Percentiles rank a stretch among this genome's conserved stretches.
Conservation (phyloP, 2,113 vertebrate species). For the Oryzias celebensis region DNA sequence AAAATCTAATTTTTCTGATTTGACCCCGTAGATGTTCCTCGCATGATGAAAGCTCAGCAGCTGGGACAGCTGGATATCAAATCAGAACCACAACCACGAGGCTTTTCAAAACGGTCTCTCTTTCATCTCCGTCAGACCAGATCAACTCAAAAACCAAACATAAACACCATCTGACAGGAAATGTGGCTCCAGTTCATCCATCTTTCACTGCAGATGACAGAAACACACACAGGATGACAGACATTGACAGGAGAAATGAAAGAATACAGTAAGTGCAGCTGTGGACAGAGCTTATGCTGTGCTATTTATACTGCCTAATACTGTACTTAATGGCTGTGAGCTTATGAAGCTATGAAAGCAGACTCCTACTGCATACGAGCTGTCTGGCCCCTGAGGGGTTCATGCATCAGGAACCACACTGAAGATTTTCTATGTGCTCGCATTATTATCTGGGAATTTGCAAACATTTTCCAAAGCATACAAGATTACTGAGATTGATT, state of each 20-base stretch:
- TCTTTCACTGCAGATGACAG: not conserved
- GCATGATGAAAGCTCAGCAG: too few species aligned
- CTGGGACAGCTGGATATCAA: too few species aligned
- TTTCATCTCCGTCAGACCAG: too few species aligned
- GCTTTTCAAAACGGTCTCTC: too few species aligned
- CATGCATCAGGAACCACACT: slow-evolving; percentile 11
- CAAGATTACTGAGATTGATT: slow-evolving; percentile 7
- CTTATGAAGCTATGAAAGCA: slow-evolving; percentile 42
- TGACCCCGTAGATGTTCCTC: too few species aligned
- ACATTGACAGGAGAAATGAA: slow-evolving; percentile 8
- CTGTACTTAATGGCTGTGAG: slow-evolving; percentile 53
- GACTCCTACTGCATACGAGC: slow-evolving; percentile 2
- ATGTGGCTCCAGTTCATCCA: not conserved
- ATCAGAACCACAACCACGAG: too few species aligned
- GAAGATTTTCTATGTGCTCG: slow-evolving; percentile 2
- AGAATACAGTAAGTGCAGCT: slow-evolving; percentile 17
- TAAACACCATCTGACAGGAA: too few species aligned
- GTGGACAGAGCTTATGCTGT: slow-evolving; percentile 33
- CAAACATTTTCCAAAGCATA: slow-evolving; percentile 21
- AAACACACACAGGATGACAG: slow-evolving; percentile 3
- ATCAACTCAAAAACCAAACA: too few species aligned
- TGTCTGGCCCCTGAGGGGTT: slow-evolving; percentile 7
- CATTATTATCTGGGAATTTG: not conserved
- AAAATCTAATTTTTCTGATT: too few species aligned
- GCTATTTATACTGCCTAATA: slow-evolving; percentile 43